phyloP scores from a whole-genome alignment of 1,140 invertebrate genomes.

The Hestina assimilis region DNA sequence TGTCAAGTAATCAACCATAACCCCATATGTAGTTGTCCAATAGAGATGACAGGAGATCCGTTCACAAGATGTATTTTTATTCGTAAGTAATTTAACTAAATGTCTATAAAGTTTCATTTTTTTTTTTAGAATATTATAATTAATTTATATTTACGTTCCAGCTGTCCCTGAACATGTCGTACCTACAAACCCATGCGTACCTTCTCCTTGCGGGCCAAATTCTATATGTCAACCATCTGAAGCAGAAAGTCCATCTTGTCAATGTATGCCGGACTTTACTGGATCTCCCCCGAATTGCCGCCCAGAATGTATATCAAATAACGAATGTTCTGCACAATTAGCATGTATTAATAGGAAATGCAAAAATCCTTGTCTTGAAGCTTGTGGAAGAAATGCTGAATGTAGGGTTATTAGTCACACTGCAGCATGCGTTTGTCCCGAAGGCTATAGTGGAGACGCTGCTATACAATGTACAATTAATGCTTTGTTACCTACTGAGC shows the following conservation, averaged over 20 bases:
- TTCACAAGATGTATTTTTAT: conserved; percentile 79
- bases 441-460: conserved; percentile 80
- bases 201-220: conserved; percentile 86
- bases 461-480: conserved; percentile 75
- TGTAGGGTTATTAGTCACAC: conserved; percentile 84
- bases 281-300: conserved; percentile 85
- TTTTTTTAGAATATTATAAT: not conserved
- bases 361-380: conserved; percentile 84
- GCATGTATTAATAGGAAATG: conserved; percentile 87
- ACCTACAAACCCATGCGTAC: conserved; percentile 82
- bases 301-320: conserved; percentile 85
- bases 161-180: conserved; percentile 46
- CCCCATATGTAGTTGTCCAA: conserved; percentile 82
- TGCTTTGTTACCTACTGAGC: conserved; percentile 40
- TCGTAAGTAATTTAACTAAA: conserved; percentile 73
- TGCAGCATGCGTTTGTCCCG: conserved; percentile 83
- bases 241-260: conserved; percentile 80
- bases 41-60: conserved; percentile 81
- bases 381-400: conserved; percentile 85
- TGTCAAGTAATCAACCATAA: conserved; percentile 84
- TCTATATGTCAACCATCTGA: conserved; percentile 83
- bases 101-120: not conserved
- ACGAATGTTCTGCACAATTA: conserved; percentile 85
- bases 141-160: conserved; percentile 29
- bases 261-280: conserved; percentile 82